phyloP scores from a whole-genome alignment of 1,140 invertebrate species.

The Cherax destructor region DNA sequence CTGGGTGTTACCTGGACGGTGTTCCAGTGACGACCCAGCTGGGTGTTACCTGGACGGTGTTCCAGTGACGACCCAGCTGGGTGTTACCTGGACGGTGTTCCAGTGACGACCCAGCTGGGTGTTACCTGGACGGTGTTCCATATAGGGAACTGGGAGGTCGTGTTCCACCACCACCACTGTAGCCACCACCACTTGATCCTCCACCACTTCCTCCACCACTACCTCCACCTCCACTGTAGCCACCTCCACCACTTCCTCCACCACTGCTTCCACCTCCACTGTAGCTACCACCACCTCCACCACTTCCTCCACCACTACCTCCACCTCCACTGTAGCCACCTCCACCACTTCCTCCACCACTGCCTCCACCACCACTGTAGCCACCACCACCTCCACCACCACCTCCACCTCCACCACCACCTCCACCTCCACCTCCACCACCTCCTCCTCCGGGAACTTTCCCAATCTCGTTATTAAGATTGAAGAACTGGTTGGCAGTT shows the following conservation, averaged over 20 bases:
- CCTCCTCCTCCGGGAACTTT: not conserved
- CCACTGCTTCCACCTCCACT: not conserved
- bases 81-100: not conserved
- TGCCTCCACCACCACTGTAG: not conserved
- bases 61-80: not conserved
- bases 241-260: not conserved
- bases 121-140: not conserved
- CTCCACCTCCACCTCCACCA: not conserved
- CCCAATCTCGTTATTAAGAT: slow-evolving; percentile 73
- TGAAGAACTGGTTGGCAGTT: slow-evolving; percentile 74
- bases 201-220: not conserved
- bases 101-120: not conserved
- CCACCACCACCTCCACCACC: not conserved
- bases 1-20: not conserved
- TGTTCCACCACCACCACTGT: not conserved
- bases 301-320: not conserved
- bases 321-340: not conserved
- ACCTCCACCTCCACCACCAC: not conserved
- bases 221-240: not conserved
- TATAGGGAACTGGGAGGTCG: not conserved
- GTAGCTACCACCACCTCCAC: not conserved
- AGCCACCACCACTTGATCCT: not conserved
- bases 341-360: not conserved
- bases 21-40: not conserved
- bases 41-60: not conserved